Evolutionary conservation across 2,113 vertebrate genomes (phyloP).

Genomic region (Mirza zaza): DNA sequence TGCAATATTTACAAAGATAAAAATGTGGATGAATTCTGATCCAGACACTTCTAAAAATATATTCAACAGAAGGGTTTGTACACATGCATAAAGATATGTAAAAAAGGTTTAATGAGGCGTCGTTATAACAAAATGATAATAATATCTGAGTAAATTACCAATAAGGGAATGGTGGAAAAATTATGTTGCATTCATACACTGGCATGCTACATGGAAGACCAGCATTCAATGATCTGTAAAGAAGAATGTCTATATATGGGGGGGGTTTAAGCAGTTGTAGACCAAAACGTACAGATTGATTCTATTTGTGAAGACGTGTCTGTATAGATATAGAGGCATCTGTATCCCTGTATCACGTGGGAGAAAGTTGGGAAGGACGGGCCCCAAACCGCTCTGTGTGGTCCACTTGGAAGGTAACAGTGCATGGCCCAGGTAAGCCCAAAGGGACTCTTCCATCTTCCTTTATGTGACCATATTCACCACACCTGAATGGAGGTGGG

Average conservation of each 20-base stretch:
- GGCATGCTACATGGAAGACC: not conserved
- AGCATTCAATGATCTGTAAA: not conserved
- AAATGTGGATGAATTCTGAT: not conserved
- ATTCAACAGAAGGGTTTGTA: not conserved
- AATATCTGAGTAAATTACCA: not conserved
- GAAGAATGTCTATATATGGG: not conserved
- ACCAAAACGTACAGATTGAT: not conserved
- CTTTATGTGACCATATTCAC: not conserved
- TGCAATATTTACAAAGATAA: not conserved
- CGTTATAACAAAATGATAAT: not conserved
- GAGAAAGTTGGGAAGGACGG: not conserved
- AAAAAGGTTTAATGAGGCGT: not conserved
- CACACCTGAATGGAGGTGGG: not conserved
- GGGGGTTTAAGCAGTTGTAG: not conserved
- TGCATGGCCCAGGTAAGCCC: accelerated
- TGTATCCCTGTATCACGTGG: accelerated
- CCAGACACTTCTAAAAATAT: not conserved
- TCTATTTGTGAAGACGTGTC: not conserved
- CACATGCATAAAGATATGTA: not conserved
- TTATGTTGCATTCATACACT: not conserved
- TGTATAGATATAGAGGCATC: not conserved
- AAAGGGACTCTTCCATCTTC: not conserved
- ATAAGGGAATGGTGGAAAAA: not conserved
- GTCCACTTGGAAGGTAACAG: not conserved
- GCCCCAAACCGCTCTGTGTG: too few species aligned